Evolutionary conservation across 1,140 invertebrate genomes (phyloP), one percentile per base, ranked within the genome.

Genomic region (Drosophila novamexicana): DNA sequence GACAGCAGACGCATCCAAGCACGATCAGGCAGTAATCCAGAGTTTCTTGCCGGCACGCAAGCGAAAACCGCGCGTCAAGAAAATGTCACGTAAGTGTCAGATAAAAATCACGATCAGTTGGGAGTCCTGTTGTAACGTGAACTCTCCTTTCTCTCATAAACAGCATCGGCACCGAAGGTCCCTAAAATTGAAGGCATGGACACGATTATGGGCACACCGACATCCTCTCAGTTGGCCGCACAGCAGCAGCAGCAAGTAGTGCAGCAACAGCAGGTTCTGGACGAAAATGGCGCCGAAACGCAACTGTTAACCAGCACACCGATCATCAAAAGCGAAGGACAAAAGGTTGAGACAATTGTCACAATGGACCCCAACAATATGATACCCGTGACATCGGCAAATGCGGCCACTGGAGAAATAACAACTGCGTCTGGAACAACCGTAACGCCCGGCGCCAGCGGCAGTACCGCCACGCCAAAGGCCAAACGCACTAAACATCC

Each of bases 31-130:
- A 62, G 92, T 93, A 7, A 93, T 93, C 44, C 93, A 93, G 75
- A 89, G 93, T 65, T 92, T 93, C 64, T 88, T 93, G 18, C 93
- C 93, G 29, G 88, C 92, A 68, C 88, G 93, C n/a, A 93, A 93
- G 57, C 88, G 93, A 7, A 93, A 93, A 65, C 92, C 92, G 34
- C 75, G 91, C 14, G 81, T 79, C 6, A 92, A 92, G 68, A 93
- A 93, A 80, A 85, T 88, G 79, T 85, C 90, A 73, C 85, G 90
- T 91, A 91, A 82, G 89, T 89, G 16, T 6, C 12, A 42, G 12
- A 45, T 16, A 59, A n/a, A 16, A 2, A n/a, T 47, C 4, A 7
- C 39, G 8, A 29, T 29, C 22, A 29, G 22, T 29, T 29, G 4
- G 22, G 4, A 5, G 22, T 29, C 22, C 22, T 0, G 0, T 29